phyloP scores from a whole-genome alignment of 2,888 invertebrate genomes.

The Labia minor region DNA sequence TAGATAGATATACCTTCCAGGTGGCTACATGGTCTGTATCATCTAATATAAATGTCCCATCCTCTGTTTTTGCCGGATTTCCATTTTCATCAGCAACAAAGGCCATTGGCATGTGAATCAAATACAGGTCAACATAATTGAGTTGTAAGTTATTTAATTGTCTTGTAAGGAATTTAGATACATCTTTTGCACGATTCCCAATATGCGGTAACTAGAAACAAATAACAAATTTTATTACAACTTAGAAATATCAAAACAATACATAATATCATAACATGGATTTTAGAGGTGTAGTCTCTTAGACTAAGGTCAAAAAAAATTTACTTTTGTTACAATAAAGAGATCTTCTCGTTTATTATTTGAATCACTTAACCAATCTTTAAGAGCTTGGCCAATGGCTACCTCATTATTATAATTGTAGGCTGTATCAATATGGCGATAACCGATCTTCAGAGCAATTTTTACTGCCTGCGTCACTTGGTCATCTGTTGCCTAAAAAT shows the following conservation, averaged over 20 bases:
- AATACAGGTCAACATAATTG: conserved; percentile 38
- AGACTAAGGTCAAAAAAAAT: no score
- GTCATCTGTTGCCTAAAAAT: conserved; percentile 48
- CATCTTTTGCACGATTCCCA: conserved; percentile 30
- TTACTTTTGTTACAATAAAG: not conserved
- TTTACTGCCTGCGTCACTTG: conserved; percentile 53
- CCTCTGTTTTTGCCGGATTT: conserved; percentile 32
- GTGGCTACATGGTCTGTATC: conserved; percentile 36
- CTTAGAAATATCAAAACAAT: no score
- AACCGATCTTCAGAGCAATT: conserved; percentile 56
- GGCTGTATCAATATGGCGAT: conserved; percentile 69
- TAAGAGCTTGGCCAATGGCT: conserved; percentile 56
- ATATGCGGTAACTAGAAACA: conserved; percentile 27
- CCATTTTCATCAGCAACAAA: conserved; percentile 26
- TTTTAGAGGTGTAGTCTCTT: no score
- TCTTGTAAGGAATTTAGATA: conserved; percentile 29
- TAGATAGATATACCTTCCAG: conserved; percentile 32
- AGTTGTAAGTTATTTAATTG: conserved; percentile 33
- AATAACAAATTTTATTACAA: conserved; percentile 18
- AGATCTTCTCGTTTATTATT: conserved; percentile 47
- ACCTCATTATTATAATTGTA: conserved; percentile 70
- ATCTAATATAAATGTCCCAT: conserved; percentile 29
- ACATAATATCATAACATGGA: no score
- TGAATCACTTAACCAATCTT: conserved; percentile 52
- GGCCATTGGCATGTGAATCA: conserved; percentile 37